Base-by-base conservation (phyloP, 2,113 vertebrate species). In the Ammodramus savannarum region DNA sequence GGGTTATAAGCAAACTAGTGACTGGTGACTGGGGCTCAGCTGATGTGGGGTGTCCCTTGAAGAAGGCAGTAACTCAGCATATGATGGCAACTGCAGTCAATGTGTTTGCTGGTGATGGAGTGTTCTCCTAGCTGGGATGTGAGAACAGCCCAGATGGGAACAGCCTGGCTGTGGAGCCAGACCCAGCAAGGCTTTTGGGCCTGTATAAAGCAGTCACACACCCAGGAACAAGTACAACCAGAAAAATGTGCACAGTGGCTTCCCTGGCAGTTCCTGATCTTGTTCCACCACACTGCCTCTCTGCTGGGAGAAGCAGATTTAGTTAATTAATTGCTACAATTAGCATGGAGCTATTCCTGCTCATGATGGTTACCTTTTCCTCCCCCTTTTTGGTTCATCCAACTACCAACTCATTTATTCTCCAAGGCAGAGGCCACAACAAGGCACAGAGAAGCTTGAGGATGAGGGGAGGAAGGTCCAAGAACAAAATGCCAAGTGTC, bases 271-370 rank as follows among this genome's bases (percentile, higher is more conserved):
- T 16, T 93, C 72, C 78, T 93, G 78, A 79, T 94, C 90, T 88
- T 2, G 13, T 90, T 93, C 58, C 4, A 0, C 87, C 16, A 57
- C 0, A 0, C 69, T 93, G 87, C 51, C 43, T 55, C 62, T 77
- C 90, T 92, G 79, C 79, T 78, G 48, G 76, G 72, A 96, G 54
- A 72, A 36, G 54, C 55, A 80, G 21, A 11, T 80, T 93, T 88
- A 63, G 68, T 85, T 96, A 93, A 94, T 90, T 92, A 96, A 95
- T 94, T 93, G 67, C 79, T 95, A 69, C 85, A 95, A 94, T 93
- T 93, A 93, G 32, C 85, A 77, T 54, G 34, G 67, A 90, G 76
- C 63, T 94, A 66, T 84, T 92, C 26, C 55, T 95, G 83, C 51
- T 52, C 26, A 10, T 10, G 82, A 83, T 22, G 51, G 68, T 55